Percentiles rank a stretch among this genome's conserved stretches.
phyloP scores from a whole-genome alignment of 2,888 invertebrate genomes.

The Orgyia antiqua region DNA sequence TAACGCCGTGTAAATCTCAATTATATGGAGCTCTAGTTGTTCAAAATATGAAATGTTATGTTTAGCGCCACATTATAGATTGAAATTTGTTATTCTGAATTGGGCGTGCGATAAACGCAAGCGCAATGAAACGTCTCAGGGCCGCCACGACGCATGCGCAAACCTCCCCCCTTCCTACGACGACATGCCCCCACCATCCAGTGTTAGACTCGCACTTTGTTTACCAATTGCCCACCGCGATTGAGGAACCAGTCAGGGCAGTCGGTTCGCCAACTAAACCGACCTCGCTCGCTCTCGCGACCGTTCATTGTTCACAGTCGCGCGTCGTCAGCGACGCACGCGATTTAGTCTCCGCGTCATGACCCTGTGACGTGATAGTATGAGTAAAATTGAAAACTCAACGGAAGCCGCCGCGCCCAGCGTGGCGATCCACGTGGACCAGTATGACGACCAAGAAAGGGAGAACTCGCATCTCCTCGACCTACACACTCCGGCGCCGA shows the following conservation, averaged over 20 bases:
- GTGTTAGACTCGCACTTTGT: constrained; percentile 62
- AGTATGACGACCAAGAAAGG: constrained; percentile 54
- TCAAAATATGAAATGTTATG: too few relatives aligned
- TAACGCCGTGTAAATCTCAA: too few relatives aligned
- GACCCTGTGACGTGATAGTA: constrained; percentile 71
- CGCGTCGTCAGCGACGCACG: constrained; percentile 68
- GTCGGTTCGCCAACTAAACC: constrained; percentile 78
- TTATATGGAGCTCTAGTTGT: too few relatives aligned
- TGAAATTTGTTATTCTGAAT: too few relatives aligned
- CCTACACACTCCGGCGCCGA: constrained; percentile 48
- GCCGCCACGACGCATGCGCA: constrained; percentile 87
- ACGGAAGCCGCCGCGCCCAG: constrained; percentile 64
- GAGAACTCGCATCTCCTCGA: constrained; percentile 63
- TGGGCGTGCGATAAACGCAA: constrained; percentile 81
- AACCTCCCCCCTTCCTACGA: constrained; percentile 82
- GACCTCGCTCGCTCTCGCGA: constrained; percentile 88
- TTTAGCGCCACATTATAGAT: too few relatives aligned
- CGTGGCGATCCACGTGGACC: constrained; percentile 67
- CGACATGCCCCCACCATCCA: constrained; percentile 49
- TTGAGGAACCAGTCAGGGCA: constrained; percentile 65
- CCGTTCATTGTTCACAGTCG: constrained; percentile 54
- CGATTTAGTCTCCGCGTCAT: constrained; percentile 63
- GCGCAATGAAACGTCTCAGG: constrained; percentile 81
- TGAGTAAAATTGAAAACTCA: constrained; percentile 64
- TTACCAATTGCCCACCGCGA: constrained; percentile 70